These are phyloP conservation scores for Spermophilus dauricus DNA, from an alignment of 2,113 vertebrate species.

Conservation along the genomic window DNA sequence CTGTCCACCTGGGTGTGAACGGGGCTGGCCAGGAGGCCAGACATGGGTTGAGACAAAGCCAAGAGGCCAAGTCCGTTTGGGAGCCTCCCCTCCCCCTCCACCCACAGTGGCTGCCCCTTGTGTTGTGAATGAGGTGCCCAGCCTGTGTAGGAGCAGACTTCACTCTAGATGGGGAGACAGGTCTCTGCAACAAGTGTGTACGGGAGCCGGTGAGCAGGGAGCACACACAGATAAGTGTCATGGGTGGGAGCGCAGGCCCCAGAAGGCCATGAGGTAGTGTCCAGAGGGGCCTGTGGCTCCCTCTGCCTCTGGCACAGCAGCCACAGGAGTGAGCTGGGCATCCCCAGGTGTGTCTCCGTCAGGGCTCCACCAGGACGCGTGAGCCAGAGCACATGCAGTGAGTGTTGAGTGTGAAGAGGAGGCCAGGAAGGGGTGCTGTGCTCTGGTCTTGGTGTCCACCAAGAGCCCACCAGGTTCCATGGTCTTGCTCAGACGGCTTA, in stretches of 20 bases:
- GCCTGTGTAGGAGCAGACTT: background rate
- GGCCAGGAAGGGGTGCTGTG: rapidly evolving
- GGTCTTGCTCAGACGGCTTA: background rate
- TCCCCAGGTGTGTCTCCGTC: rapidly evolving
- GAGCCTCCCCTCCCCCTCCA: background rate
- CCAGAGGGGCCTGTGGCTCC: rapidly evolving
- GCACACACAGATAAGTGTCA: rapidly evolving
- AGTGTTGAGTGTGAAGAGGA: background rate
- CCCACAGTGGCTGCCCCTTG: rapidly evolving
- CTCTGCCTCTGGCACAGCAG: background rate
- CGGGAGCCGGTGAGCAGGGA: rapidly evolving
- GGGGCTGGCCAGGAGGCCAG: rapidly evolving
- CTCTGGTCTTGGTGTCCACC: background rate
- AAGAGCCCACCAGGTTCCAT: rapidly evolving
- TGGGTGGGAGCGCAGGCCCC: rapidly evolving
- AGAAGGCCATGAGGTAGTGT: rapidly evolving
- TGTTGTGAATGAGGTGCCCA: rapidly evolving
- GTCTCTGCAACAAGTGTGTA: background rate
- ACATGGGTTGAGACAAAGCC: rapidly evolving
- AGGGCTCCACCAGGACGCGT: rapidly evolving
- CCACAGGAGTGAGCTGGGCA: rapidly evolving
- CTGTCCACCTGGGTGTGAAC: rapidly evolving
- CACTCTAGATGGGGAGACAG: rapidly evolving
- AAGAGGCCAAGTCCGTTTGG: rapidly evolving
- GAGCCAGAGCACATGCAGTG: rapidly evolving